phyloP scores from a whole-genome alignment of 2,113 vertebrate genomes.

The Pantherophis guttatus region DNA sequence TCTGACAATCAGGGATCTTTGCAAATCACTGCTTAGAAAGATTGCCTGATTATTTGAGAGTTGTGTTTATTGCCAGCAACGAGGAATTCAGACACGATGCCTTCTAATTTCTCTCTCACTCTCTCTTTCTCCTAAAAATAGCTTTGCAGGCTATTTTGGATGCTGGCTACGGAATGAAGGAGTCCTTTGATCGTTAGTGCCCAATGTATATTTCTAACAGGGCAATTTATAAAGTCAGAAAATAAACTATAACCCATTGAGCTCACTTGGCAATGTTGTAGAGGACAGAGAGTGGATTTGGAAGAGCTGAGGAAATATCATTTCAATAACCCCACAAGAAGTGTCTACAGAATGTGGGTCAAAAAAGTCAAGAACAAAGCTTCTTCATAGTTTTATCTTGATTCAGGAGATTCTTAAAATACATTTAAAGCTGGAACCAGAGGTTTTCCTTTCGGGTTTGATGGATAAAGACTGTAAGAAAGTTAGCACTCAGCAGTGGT shows the following conservation, averaged over 20 bases:
- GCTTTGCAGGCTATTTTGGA: slow-evolving; percentile 7
- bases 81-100: neutral
- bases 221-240: neutral
- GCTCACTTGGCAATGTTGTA: neutral
- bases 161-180: neutral
- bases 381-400: neutral
- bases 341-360: neutral
- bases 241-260: neutral
- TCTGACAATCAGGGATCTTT: neutral
- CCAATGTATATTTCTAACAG: neutral
- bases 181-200: neutral
- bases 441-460: neutral
- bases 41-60: neutral
- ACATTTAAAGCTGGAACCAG: neutral
- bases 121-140: neutral
- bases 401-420: neutral
- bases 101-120: neutral
- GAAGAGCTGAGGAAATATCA: neutral
- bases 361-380: neutral
- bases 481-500: too few relatives aligned
- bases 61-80: neutral
- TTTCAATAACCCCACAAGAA: neutral
- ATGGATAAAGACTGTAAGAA: neutral
- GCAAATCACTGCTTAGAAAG: neutral
- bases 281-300: neutral